Evolutionary conservation across 2,888 invertebrate genomes (phyloP), one percentile per base, ranked within the genome.

Genomic region (Melangyna quadrimaculata): DNA sequence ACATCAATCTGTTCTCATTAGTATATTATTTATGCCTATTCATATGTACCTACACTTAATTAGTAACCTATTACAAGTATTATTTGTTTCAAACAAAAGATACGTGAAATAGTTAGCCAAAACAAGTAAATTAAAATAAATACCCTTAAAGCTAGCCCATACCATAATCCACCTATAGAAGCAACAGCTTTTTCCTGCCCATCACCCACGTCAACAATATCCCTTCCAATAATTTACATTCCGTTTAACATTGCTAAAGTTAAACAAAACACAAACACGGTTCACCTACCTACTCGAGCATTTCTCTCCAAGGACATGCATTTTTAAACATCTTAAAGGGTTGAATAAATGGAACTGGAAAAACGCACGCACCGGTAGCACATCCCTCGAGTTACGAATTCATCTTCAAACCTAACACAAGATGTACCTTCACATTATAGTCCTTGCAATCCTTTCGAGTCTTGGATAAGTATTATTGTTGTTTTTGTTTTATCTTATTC

Each of bases 251-350:
- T 86, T 73, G 59, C 9, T 63, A 73, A 78, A 81, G 69, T 81
- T 75, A 74, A 80, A 80, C 75, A 80, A 77, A 72, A 84, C 75
- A 75, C 59, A 55, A 80, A 57, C 55, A 73, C 45, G 14, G 37
- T 75, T 43, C 71, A 22, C 24, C 55, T 75, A 22, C 24, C 55
- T 75, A 17, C 32, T 14, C 29, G 32, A 71, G 69, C 12, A 22
- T 59, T 45, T 57, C 63, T 61, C 86, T 86, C 86, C 65, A 78
- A 86, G 86, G 81, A 86, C 86, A 81, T 86, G 81, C 77, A 86
- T 86, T 86, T 86, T 86, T 86, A 86, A 86, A 78, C 73, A 77
- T 78, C 78, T 81, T 81, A 35, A 86, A 86, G 81, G 86, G 86
- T 72, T 81, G 37, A 69, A 10, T n/a, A n/a, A n/a, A n/a, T 55